Evolutionary conservation across 2,113 vertebrate genomes (phyloP), one percentile per base, ranked within the genome.

Genomic region (Ammospiza nelsoni): DNA sequence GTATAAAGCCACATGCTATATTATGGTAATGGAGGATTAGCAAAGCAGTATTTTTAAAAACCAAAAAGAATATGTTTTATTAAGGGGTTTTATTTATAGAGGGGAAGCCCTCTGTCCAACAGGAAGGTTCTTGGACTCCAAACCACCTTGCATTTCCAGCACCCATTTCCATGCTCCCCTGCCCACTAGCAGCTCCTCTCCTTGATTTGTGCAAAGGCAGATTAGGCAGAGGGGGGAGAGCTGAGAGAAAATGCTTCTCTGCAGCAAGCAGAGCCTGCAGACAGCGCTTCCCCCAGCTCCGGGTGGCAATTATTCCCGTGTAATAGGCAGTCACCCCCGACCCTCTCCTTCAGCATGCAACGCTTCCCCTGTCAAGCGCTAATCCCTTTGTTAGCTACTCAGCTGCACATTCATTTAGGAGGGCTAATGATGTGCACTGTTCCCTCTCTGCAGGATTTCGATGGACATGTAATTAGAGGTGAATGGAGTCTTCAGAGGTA

Each of bases 371-470:
- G 87, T 69, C 89, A 43, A 67, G 73, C 5, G n/a, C 87, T 93
- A 94, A 96, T 96, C 94, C 95, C 74, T 94, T 89, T 89, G 94
- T 96, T 73, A 88, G 94, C 76, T 29, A 43, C 75, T 81, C 92
- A 43, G 90, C 91, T 39, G 92, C 89, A 66, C 55, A 5, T 66
- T 95, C 93, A 22, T 95, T 97, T 95, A 96, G 92, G 95, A 95
- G 74, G 85, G 59, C 93, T 95, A 97, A 97, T 78, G 84, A 96
- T 90, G 96, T 92, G 66, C 83, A n/a, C 77, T 59, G 92, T 2
- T 89, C 91, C 72, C 76, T 90, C 91, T 76, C 94, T 16, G 91
- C 92, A 49, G 75, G 95, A 92, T 84, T 95, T 89, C 77, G 0
- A 66, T 4, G 21, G 95, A 88, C 71, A 11, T 39, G 81, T 95